Evolutionary conservation across 2,797 vertebrate species (phyloP).

Genomic region (Enteromius treurensis): DNA sequence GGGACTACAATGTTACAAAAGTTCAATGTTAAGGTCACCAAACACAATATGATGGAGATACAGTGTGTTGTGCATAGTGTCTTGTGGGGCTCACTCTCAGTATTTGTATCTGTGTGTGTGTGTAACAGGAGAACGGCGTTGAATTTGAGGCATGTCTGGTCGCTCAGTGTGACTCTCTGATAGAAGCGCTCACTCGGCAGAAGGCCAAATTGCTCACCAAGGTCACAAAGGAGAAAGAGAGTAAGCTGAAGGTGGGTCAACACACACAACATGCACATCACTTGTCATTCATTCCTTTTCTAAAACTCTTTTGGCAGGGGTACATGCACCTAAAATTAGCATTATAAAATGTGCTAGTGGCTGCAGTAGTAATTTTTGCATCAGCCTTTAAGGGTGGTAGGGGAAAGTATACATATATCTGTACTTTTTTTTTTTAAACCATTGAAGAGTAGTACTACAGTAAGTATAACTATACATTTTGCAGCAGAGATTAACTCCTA

Average conservation of each 20-base stretch:
- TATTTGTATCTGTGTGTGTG: conserved; percentile 51
- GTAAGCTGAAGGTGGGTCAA: conserved; percentile 91
- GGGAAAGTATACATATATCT: not conserved
- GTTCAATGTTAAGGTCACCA: not conserved
- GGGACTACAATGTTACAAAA: not conserved
- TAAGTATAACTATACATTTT: not conserved
- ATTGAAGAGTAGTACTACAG: not conserved
- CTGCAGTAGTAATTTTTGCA: not conserved
- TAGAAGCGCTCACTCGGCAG: conserved; percentile 92
- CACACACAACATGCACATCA: not conserved
- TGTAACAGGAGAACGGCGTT: conserved; percentile 90
- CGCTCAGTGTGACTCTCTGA: conserved; percentile 95
- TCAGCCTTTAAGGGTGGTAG: not conserved
- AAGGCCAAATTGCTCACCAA: conserved; percentile 98
- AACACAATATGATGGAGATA: not conserved
- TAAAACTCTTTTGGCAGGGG: conserved; percentile 26
- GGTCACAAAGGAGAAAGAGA: conserved; percentile 96
- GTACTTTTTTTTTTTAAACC: not conserved
- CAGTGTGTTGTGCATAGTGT: too few relatives aligned
- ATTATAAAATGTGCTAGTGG: not conserved
- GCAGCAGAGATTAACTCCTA: conserved; percentile 2
- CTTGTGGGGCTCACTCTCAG: not conserved
- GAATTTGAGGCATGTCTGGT: conserved; percentile 97
- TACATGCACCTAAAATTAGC: not conserved
- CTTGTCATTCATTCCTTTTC: conserved; percentile 5